Conservation (phyloP, 2,113 vertebrate species). For the Rhineura floridana region DNA sequence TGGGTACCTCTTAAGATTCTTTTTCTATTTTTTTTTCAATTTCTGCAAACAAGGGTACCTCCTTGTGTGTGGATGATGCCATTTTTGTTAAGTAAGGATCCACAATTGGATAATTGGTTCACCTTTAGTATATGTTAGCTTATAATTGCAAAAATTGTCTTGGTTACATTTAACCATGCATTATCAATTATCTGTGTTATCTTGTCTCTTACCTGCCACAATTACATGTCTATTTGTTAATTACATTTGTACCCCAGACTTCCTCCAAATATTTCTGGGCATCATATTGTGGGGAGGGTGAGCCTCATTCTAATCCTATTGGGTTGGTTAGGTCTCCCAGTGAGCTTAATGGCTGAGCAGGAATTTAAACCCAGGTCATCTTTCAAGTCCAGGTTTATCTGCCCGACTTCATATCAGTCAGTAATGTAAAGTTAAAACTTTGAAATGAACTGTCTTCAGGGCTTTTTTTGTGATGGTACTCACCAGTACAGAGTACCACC, state of each 20-base stretch:
- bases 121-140: too few relatives aligned
- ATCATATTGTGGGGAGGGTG: not conserved
- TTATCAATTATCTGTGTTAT: not conserved
- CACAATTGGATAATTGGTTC: not conserved
- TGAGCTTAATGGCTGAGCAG: not conserved
- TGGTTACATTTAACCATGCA: not conserved
- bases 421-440: not conserved
- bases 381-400: not conserved
- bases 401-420: not conserved
- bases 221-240: not conserved
- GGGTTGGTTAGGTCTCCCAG: not conserved
- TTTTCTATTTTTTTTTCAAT: not conserved
- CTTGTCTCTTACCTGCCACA: not conserved
- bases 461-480: too few relatives aligned
- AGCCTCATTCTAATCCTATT: not conserved
- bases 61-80: not conserved
- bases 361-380: not conserved
- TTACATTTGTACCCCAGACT: not conserved
- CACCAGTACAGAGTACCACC: too few relatives aligned
- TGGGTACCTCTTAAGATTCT: not conserved
- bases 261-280: not conserved
- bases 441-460: too few relatives aligned
- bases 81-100: too few relatives aligned
- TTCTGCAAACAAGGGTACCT: not conserved
- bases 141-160: not conserved